Base-by-base conservation (phyloP, 2,797 vertebrate species). In the Prunella strophiata region DNA sequence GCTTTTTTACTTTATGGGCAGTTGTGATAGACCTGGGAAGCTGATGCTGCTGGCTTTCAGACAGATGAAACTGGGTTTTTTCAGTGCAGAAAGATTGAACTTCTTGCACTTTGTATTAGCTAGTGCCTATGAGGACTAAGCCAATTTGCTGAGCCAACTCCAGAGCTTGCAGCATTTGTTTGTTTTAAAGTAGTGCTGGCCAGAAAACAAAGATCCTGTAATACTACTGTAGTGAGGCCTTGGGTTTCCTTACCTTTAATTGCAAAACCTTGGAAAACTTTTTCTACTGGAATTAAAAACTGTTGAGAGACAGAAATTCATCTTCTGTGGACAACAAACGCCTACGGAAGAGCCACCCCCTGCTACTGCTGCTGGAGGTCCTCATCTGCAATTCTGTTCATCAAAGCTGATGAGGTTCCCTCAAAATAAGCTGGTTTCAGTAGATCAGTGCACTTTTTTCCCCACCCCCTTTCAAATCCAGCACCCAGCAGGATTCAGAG, bases 131-230 rank as follows among this genome's bases (percentile, higher is more conserved):
- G 45, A 93, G 52, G 65, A 34, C 57, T 32, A 54, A 88, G 78
- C 67, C 91, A 92, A 74, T 32, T 78, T 48, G 38, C 59, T 57
- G 81, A 94, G 75, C 93, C 82, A 94, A 86, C 48, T 59, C 70
- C 89, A 88, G 89, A 89, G 27, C 54, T 89, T 47, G 81, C 79
- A 80, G 63, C 73, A 42, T 82, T 95, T 94, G 91, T 96, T 96
- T 96, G 84, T 91, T 93, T 97, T 95, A 79, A 89, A 90, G 88
- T 66, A 92, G 81, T 76, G 63, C 65, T 96, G 94, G 92, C 95
- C 57, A 77, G 88, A 73, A 96, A 82, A 82, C 91, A 91, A 87
- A 89, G 93, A 87, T 87, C 26, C 45, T 40, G 48, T 70, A 86
- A 85, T 79, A 89, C 81, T 91, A 93, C 88, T 74, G 70, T 65